Percentiles rank a stretch among this genome's conserved stretches.
Conservation (phyloP, 2,888 invertebrate species). For the Fragum fragum region DNA sequence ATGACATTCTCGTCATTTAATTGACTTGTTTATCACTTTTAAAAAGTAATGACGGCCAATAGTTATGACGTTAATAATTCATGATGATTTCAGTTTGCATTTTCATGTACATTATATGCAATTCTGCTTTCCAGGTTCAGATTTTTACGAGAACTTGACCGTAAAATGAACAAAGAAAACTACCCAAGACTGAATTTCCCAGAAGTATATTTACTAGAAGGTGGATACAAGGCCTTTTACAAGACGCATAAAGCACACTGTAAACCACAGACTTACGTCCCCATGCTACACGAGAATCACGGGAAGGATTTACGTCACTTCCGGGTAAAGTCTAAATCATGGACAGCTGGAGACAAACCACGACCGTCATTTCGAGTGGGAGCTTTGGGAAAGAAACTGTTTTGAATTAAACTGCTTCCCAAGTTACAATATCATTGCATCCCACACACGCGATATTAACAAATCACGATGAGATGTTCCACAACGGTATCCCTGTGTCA, state of each 20-base stretch:
- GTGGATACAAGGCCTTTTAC: constrained; percentile 95
- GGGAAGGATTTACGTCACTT: constrained; percentile 91
- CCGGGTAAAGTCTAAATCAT: constrained; percentile 92
- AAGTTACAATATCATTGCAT: no score
- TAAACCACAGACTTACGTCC: constrained; percentile 92
- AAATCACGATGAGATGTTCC: no score
- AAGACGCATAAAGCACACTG: constrained; percentile 89
- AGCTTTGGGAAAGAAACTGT: constrained; percentile 16
- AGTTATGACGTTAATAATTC: no score
- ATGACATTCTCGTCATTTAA: no score
- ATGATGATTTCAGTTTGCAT: no score
- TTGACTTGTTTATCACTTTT: no score
- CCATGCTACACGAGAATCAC: constrained; percentile 95
- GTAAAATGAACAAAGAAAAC: constrained; percentile 92
- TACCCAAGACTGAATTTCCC: constrained; percentile 96
- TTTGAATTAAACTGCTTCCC: no score
- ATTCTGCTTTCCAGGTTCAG: constrained; percentile 91
- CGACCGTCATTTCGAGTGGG: neutral
- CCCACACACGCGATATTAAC: no score
- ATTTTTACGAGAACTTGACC: constrained; percentile 93
- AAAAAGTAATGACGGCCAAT: no score
- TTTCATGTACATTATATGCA: no score
- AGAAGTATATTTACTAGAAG: constrained; percentile 96
- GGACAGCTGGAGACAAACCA: constrained; percentile 76
- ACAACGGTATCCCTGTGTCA: no score